phyloP scores from a whole-genome alignment of 2,113 vertebrate genomes.

The Dolichallabes microphthalmus region DNA sequence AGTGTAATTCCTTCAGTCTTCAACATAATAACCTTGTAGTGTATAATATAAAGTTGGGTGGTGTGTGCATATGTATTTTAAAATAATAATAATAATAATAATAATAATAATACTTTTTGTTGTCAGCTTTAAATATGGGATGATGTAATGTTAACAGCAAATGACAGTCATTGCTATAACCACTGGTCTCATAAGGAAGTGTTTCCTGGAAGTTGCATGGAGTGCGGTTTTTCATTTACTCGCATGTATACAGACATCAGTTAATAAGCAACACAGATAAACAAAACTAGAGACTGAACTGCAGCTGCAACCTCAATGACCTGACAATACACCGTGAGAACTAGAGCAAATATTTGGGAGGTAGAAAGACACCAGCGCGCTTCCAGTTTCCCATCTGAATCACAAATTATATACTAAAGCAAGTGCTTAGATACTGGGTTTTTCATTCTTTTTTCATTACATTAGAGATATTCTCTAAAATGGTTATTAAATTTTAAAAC shows the following conservation, averaged over 20 bases:
- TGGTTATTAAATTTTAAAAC: no score
- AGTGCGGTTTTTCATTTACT: conserved; percentile 41
- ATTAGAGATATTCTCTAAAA: not conserved
- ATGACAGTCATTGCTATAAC: not conserved
- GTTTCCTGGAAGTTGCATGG: conserved; percentile 52
- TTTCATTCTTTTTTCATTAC: not conserved
- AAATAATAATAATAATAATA: no score
- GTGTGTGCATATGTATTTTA: not conserved
- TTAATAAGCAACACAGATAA: conserved; percentile 53
- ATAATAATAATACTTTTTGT: no score
- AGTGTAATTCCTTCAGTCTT: not conserved
- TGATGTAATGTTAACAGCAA: not conserved
- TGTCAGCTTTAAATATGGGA: not conserved
- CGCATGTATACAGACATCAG: conserved; percentile 49
- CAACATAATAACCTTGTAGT: no score
- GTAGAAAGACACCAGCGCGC: not conserved
- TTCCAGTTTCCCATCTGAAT: conserved; percentile 8
- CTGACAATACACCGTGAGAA: conserved; percentile 38
- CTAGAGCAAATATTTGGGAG: conserved; percentile 19
- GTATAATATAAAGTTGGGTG: not conserved
- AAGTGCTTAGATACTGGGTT: conserved; percentile 12
- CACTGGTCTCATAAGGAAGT: conserved; percentile 36
- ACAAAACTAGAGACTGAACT: conserved; percentile 35
- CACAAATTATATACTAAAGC: not conserved
- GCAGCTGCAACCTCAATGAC: conserved; percentile 31